Percentiles rank a stretch among this genome's conserved stretches.
Evolutionary conservation across 2,113 vertebrate genomes (phyloP).

Genomic region (Nycticorax nycticorax): DNA sequence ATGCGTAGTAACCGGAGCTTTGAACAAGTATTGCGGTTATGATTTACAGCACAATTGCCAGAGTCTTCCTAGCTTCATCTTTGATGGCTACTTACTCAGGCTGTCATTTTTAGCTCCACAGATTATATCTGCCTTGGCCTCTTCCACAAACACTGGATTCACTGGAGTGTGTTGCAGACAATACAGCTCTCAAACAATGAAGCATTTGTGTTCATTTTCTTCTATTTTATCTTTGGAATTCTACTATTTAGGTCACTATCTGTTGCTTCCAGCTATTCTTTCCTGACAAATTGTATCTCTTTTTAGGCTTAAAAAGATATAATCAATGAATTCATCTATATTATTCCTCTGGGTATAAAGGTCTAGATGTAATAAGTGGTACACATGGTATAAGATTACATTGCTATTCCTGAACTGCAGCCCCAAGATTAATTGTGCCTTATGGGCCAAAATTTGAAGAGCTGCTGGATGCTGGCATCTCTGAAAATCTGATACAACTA

Average conservation of each 20-base stretch:
- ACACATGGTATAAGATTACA: neutral
- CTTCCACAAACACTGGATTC: constrained; percentile 44
- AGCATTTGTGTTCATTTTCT: constrained; percentile 52
- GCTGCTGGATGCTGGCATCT: neutral
- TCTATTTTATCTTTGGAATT: constrained; percentile 51
- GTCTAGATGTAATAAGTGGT: constrained; percentile 42
- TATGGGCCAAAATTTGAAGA: constrained; percentile 25
- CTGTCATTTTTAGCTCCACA: constrained; percentile 27
- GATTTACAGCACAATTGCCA: constrained; percentile 31
- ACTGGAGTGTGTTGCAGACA: constrained; percentile 48
- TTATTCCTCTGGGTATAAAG: constrained; percentile 55
- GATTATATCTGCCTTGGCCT: constrained; percentile 34
- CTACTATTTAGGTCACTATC: constrained; percentile 68
- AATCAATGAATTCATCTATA: constrained; percentile 61
- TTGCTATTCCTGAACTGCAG: constrained; percentile 10
- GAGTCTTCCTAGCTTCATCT: neutral
- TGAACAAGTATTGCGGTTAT: constrained; percentile 14
- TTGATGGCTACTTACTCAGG: constrained; percentile 22
- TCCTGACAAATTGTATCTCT: constrained; percentile 42
- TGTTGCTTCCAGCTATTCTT: constrained; percentile 58
- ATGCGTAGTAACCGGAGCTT: neutral
- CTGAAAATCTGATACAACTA: constrained; percentile 4
- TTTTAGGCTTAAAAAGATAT: constrained; percentile 57
- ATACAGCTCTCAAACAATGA: constrained; percentile 41
- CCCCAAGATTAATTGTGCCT: constrained; percentile 26